A percentile compares a stretch with the other conserved stretches of the same genome.
Conservation (phyloP, 2,888 invertebrate genomes). For the Drosophila heteroneura region DNA sequence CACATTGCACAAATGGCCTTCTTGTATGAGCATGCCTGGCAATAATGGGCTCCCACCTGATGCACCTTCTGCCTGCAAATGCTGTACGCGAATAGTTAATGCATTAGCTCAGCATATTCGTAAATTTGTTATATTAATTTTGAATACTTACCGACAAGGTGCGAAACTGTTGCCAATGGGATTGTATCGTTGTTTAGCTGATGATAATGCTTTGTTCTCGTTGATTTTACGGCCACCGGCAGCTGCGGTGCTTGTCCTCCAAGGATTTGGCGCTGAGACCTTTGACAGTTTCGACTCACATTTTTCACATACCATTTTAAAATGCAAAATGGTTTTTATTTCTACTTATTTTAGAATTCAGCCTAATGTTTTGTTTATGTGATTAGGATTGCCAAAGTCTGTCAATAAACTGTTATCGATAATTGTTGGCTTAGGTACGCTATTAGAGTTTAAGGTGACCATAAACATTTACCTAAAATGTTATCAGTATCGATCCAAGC, state of each 20-base stretch:
- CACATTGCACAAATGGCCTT: no score
- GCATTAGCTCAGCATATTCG: not conserved
- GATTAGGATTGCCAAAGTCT: not conserved
- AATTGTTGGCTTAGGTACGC: not conserved
- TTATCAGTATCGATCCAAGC: not conserved
- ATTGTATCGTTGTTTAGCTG: slow-evolving; percentile 92
- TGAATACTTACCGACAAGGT: slow-evolving; percentile 80
- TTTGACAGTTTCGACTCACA: slow-evolving; percentile 96
- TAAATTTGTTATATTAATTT: not conserved
- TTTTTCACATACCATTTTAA: slow-evolving; percentile 94
- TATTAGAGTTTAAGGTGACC: not conserved
- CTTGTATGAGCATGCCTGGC: no score
- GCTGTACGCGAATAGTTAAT: slow-evolving; percentile 66
- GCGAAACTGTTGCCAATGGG: slow-evolving; percentile 86
- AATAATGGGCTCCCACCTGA: no score
- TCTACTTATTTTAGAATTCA: slow-evolving; percentile 9
- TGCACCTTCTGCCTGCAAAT: no score
- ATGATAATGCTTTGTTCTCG: slow-evolving; percentile 97
- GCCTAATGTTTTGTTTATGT: slow-evolving; percentile 28
- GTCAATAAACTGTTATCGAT: slow-evolving; percentile 27
- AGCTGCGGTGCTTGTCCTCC: slow-evolving; percentile 97
- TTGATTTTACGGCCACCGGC: slow-evolving; percentile 96
- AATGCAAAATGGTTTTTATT: not conserved
- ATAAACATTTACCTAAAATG: not conserved
- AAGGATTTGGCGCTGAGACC: slow-evolving; percentile 98